Evolutionary conservation across 1,140 invertebrate genomes (phyloP).

Genomic region (Archivesica marissinica): DNA sequence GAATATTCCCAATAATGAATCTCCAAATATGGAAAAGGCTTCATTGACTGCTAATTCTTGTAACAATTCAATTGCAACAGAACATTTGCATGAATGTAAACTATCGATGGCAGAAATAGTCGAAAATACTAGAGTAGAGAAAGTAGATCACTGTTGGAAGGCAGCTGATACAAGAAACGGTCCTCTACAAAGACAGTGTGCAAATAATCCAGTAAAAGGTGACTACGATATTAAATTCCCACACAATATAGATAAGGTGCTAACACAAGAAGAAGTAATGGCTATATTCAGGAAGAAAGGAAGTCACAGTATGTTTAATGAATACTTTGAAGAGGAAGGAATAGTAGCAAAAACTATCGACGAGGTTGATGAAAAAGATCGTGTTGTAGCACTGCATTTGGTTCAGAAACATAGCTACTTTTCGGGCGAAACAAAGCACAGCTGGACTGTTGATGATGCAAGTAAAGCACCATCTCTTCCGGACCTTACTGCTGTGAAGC

Average conservation of each 20-base stretch:
- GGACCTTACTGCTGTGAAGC: slow-evolving; percentile 31
- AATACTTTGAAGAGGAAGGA: slow-evolving; percentile 76
- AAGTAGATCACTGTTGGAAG: slow-evolving; percentile 61
- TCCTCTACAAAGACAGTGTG: background rate
- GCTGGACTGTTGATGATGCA: background rate
- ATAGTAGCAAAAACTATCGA: slow-evolving; percentile 75
- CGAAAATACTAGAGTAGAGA: slow-evolving; percentile 68
- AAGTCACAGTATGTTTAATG: slow-evolving; percentile 79
- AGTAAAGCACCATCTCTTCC: slow-evolving; percentile 23
- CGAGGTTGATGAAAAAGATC: slow-evolving; percentile 70
- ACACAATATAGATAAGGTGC: slow-evolving; percentile 18
- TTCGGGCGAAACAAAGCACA: background rate
- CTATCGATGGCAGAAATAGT: slow-evolving; percentile 65
- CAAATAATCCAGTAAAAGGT: slow-evolving; percentile 48
- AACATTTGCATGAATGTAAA: slow-evolving; percentile 58
- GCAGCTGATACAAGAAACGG: slow-evolving; percentile 45
- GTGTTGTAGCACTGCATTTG: slow-evolving; percentile 53
- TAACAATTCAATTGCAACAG: background rate
- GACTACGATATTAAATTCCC: slow-evolving; percentile 24
- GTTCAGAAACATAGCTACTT: slow-evolving; percentile 5
- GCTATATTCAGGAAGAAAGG: slow-evolving; percentile 70
- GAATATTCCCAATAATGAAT: slow-evolving; percentile 33
- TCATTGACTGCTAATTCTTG: background rate
- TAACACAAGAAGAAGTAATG: slow-evolving; percentile 64
- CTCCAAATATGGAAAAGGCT: background rate